Evolutionary conservation across 2,888 invertebrate species (phyloP), one percentile per base, ranked within the genome.

Genomic region (Andricus curvator): DNA sequence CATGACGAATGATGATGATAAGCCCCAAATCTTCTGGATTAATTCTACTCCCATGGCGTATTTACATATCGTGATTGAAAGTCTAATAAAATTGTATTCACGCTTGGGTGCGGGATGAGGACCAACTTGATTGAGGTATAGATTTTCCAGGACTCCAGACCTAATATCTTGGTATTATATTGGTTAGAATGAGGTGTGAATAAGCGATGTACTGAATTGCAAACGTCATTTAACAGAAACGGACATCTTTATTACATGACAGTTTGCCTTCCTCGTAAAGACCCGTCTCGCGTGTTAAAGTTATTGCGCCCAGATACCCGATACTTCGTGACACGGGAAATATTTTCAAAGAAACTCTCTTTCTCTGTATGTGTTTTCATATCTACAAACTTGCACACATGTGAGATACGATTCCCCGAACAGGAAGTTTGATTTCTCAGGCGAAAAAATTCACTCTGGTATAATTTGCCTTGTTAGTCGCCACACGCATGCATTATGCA

Each of bases 161-260:
- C n/a, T 9, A 56, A 56, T 8, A 51, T 20, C 51, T 51, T 20
- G 2, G n/a, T n/a, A 56, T n/a, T 56, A n/a, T 56, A 56, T 56
- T n/a, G n/a, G n/a, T 56, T 9, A 9, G 1, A 56, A 56, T 56
- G n/a, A 56, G 11, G 37, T 41, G 66, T 41, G 41, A 66, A 66
- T 37, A 41, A 33, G 68, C 15, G 25, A 25, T 15, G 25, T 68
- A 44, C 44, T 25, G 48, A 68, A 44, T 68, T 68, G 48, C 22
- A 25, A 68, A 68, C 48, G 25, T 44, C 48, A 68, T 68, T 68
- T 44, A 68, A 17, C 44, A 17, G 25, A 68, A n/a, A 44, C 11
- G 68, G 22, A 68, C 48, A 68, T 68, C 68, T 68, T 68, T 68
- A 68, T 68, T 44, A 68, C 68, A 68, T 68, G 48, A 68, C 68